phyloP scores from a whole-genome alignment of 1,140 invertebrate genomes.

The Portunus trituberculatus region DNA sequence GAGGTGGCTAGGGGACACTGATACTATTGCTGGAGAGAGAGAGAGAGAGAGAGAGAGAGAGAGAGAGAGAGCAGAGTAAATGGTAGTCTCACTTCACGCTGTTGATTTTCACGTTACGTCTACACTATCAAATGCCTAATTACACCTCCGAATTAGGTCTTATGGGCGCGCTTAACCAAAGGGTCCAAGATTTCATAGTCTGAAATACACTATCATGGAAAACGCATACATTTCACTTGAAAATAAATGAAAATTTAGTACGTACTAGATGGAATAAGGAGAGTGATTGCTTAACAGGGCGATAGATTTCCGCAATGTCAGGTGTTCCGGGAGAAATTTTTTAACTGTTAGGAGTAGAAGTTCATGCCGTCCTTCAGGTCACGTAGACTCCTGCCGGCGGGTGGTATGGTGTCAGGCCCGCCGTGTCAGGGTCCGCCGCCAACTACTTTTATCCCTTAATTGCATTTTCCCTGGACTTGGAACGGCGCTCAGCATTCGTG shows the following conservation, averaged over 20 bases:
- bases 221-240: no score
- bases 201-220: not conserved
- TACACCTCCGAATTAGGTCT: not conserved
- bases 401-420: not conserved
- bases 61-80: constrained; percentile 27
- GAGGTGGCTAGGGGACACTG: not conserved
- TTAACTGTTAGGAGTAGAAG: not conserved
- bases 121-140: not conserved
- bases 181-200: not conserved
- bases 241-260: no score
- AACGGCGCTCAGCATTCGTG: constrained; percentile 6
- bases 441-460: constrained; percentile 24
- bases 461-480: constrained; percentile 9
- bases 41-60: constrained; percentile 48
- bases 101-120: not conserved
- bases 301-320: not conserved
- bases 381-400: not conserved
- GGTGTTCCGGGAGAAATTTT: not conserved
- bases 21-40: not conserved
- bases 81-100: not conserved
- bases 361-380: not conserved
- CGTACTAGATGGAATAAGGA: not conserved
- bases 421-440: not conserved
- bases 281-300: not conserved
- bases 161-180: not conserved